These are phyloP conservation scores for Acronicta leporina DNA, from an alignment of 2,888 invertebrate genomes.

Conservation along the genomic window DNA sequence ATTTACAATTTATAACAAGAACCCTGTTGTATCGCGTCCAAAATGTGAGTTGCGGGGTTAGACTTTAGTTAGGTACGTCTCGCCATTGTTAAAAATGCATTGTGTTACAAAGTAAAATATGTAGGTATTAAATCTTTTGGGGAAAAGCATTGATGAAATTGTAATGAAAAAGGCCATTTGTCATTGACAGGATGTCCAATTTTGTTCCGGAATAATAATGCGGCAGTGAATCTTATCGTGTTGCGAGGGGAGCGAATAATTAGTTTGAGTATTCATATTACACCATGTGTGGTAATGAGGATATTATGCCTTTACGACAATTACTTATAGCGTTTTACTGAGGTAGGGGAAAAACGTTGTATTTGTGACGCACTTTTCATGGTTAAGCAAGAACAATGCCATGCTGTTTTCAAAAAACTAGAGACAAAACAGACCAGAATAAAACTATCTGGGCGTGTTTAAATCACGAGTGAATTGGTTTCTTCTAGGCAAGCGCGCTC, in stretches of 20 bases:
- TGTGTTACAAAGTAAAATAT: slow-evolving; percentile 2
- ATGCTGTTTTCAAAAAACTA: too few relatives aligned
- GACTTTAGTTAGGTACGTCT: slow-evolving; percentile 14
- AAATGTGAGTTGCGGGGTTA: slow-evolving; percentile 33
- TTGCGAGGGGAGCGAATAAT: too few relatives aligned
- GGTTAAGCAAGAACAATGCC: too few relatives aligned
- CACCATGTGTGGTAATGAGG: not conserved
- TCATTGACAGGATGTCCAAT: not conserved
- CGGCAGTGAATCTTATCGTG: too few relatives aligned
- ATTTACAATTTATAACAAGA: slow-evolving; percentile 57
- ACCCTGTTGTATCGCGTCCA: slow-evolving; percentile 21
- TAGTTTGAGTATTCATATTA: too few relatives aligned
- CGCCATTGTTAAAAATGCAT: slow-evolving; percentile 24
- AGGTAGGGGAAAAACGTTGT: not conserved
- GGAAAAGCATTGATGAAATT: not conserved
- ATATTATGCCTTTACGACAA: not conserved
- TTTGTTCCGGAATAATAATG: too few relatives aligned
- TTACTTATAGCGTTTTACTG: too few relatives aligned
- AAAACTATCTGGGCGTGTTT: too few relatives aligned
- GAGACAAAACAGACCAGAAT: too few relatives aligned
- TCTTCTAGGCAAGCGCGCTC: too few relatives aligned
- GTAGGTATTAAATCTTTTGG: not conserved
- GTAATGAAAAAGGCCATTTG: slow-evolving; percentile 1
- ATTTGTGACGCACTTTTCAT: not conserved
- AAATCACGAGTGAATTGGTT: too few relatives aligned